These are phyloP conservation scores for Tetropium fuscum DNA, from an alignment of 2,888 invertebrate species.

Conservation along the genomic window DNA sequence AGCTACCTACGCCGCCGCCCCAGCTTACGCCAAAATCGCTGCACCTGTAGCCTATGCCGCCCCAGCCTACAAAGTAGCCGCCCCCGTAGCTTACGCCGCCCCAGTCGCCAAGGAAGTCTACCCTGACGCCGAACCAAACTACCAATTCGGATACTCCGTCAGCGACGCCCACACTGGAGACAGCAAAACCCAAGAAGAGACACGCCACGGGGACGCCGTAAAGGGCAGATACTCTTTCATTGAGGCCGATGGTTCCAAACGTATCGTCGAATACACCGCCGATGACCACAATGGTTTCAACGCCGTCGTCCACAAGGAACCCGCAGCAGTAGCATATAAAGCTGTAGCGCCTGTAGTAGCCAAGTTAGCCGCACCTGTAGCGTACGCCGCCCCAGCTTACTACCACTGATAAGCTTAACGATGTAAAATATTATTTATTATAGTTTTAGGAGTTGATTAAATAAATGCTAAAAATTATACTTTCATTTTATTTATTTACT, in stretches of 20 bases:
- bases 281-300: slow-evolving; percentile 69
- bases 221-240: slow-evolving; percentile 68
- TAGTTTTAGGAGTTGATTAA: too few relatives aligned
- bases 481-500: too few relatives aligned
- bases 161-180: slow-evolving; percentile 64
- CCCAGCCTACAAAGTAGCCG: slow-evolving; percentile 18
- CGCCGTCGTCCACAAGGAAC: slow-evolving; percentile 68
- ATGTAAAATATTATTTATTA: too few relatives aligned
- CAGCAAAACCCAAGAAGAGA: slow-evolving; percentile 72
- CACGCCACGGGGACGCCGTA: slow-evolving; percentile 68
- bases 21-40: slow-evolving; percentile 30
- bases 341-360: slow-evolving; percentile 46
- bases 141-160: slow-evolving; percentile 52
- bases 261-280: slow-evolving; percentile 68
- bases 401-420: too few relatives aligned
- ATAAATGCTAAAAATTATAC: too few relatives aligned
- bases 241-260: slow-evolving; percentile 68
- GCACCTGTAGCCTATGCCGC: slow-evolving; percentile 34
- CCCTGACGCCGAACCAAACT: slow-evolving; percentile 49
- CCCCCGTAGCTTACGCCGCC: slow-evolving; percentile 39
- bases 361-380: slow-evolving; percentile 43
- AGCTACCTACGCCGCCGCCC: slow-evolving; percentile 22
- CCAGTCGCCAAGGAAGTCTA: slow-evolving; percentile 48
- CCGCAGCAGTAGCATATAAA: slow-evolving; percentile 50
- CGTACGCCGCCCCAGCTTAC: slow-evolving; percentile 36